Conservation (phyloP, 2,888 invertebrate species). For the Folsomia candida region DNA sequence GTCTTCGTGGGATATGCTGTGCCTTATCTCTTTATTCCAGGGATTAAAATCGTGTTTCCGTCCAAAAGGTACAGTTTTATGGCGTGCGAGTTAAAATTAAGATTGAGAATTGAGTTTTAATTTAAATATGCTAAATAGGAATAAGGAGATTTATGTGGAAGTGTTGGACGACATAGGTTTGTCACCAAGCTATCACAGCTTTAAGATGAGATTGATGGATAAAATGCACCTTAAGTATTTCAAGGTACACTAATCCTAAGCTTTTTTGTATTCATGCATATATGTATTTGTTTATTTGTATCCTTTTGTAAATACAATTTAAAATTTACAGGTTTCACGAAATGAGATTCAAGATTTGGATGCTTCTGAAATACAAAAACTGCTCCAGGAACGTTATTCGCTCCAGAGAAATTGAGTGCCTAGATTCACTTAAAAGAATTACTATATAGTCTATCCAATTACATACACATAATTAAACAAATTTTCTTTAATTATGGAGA, state of each 20-base stretch:
- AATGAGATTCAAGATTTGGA: background rate
- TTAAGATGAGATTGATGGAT: constrained; percentile 18
- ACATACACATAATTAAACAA: too few species aligned
- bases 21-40: constrained; percentile 24
- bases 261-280: background rate
- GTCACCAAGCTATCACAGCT: background rate
- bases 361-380: background rate
- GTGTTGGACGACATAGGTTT: constrained; percentile 16
- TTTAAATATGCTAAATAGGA: constrained; percentile 5
- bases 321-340: background rate
- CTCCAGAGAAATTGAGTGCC: too few species aligned
- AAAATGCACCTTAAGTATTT: background rate
- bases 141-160: constrained; percentile 10
- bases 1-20: constrained; percentile 20
- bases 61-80: constrained; percentile 1
- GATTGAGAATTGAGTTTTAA: background rate
- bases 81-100: background rate
- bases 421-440: too few species aligned
- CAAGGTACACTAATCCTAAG: background rate
- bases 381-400: too few species aligned
- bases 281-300: too few species aligned
- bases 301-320: too few species aligned
- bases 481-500: background rate
- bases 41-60: constrained; percentile 16
- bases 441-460: too few species aligned